phyloP scores from a whole-genome alignment of 2,888 invertebrate genomes.

The Coenonympha arcania region DNA sequence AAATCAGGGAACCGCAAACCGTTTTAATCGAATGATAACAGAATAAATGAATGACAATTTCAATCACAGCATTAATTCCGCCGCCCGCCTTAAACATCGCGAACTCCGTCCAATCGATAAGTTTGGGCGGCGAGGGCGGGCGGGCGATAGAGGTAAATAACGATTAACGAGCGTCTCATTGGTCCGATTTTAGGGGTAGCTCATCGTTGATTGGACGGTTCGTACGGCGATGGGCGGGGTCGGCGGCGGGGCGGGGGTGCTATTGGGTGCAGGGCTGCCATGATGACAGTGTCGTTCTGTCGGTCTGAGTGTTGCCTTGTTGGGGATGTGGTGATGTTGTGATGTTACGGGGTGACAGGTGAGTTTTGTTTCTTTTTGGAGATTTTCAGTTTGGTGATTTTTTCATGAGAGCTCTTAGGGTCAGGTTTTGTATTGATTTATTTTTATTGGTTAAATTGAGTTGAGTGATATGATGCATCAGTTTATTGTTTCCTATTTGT shows the following conservation, averaged over 20 bases:
- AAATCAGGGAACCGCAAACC: slow-evolving; percentile 36
- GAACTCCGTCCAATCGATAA: slow-evolving; percentile 66
- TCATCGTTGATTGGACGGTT: slow-evolving; percentile 36
- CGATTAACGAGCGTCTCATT: slow-evolving; percentile 46
- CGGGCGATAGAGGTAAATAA: slow-evolving; percentile 66
- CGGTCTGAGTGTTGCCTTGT: slow-evolving; percentile 25
- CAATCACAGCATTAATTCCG: slow-evolving; percentile 71
- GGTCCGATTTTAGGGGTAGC: slow-evolving; percentile 25
- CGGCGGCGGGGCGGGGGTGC: slow-evolving; percentile 19
- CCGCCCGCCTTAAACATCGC: slow-evolving; percentile 68
- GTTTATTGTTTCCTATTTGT: too few relatives aligned
- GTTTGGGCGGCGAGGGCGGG: slow-evolving; percentile 53
- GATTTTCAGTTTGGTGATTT: neutral
- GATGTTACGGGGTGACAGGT: slow-evolving; percentile 21
- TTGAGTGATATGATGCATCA: too few relatives aligned
- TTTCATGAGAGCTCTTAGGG: neutral
- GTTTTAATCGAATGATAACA: slow-evolving; percentile 54
- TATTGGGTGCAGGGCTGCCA: slow-evolving; percentile 16
- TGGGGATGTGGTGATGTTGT: slow-evolving; percentile 14
- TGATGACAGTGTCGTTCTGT: slow-evolving; percentile 24
- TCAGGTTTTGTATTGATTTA: neutral
- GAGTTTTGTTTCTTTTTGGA: slow-evolving; percentile 11
- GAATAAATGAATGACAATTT: slow-evolving; percentile 33
- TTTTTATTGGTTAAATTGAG: too few relatives aligned
- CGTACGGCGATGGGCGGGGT: slow-evolving; percentile 13